Base-by-base conservation (phyloP, 2,888 invertebrate species). In the Poecilus cupreus region DNA sequence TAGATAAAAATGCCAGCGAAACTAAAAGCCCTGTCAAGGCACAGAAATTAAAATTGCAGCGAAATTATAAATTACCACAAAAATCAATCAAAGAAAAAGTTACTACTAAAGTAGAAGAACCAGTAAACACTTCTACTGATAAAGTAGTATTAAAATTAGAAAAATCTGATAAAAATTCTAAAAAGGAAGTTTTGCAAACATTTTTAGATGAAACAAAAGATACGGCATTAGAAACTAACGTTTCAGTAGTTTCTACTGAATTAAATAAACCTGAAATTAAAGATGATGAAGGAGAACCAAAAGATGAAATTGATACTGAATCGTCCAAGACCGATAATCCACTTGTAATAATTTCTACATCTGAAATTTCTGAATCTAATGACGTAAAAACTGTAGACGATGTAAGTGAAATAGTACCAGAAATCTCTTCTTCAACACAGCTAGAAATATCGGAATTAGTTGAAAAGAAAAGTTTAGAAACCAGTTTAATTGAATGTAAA, bases 21-120 rank as follows among this genome's bases (percentile, higher is more conserved):
- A 54, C 11, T 32, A 51, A 10, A 54, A 76, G 22, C 1, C 46
- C 77, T 6, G 70, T 51, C 1, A 70, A 70, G 13, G 13, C 26
- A 39, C 72, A 70, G n/a, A 80, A 80, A 74, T 43, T 80, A n/a
- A 80, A 80, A 74, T 57, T 80, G 18, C 22, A 43, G 46, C 20
- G 80, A 24, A 74, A 80, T 57, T 80, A 80, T 26, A 57, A 60
- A 76, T 46, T 49, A 13, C 80, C 80, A 18, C 57, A 51, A n/a
- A 24, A 43, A 72, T 20, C 11, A 20, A 18, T 16, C 22, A 70
- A 39, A 74, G 24, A 22, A 37, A 13, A 54, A 32, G 16, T 37
- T 26, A 26, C 18, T 13, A 32, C 32, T 13, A 60, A 32, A n/a
- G 8, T 10, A 8, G 49, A 49, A 49, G 18, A 49, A 18, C 16